Base-by-base conservation (phyloP, 2,113 vertebrate species). In the Colinus virginianus region DNA sequence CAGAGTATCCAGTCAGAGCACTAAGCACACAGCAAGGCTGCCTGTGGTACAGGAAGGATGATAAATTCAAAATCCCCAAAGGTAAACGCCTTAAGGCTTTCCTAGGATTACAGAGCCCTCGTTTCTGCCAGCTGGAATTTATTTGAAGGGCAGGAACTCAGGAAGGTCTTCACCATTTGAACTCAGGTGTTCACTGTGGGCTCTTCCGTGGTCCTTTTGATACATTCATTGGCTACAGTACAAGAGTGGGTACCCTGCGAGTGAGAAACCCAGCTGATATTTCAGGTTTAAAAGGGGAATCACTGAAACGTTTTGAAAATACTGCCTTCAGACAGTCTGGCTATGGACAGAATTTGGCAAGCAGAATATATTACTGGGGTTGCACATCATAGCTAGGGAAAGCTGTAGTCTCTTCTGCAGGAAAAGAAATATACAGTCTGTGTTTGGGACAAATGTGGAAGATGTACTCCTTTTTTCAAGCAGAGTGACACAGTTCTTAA, bases 61-160 rank as follows among this genome's bases (percentile, higher is more conserved):
- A 98, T 95, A 99, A 99, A 97, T 99, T 99, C 97, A 99, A 99
- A 97, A 99, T 99, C 88, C 99, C 99, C 18, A 99, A 99, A 99
- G 99, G 99, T 99, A 97, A 97, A 46, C 9, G 3, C 53, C 26
- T 23, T 7, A 40, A 63, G 56, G 20, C 84, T 89, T 94, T 69
- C 63, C 5, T 5, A 72, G 71, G 56, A 84, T 30, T 21, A 56
- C 40, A 20, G 56, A 42, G 28, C 42, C 42, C 14, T 7, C 56
- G 12, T 7, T 90, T 83, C 75, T 83, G 63, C 28, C 36, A 71
- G 69, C 34, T 81, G 69, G 38, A 71, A 58, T 84, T 69, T 34
- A 30, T 79, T 62, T 34, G 48, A 89, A 78, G 84, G 70, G 58
- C 56, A 84, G 67, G 38, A 88, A 93, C 28, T 23, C 0, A 0